Percentiles rank a stretch among this genome's conserved stretches.
phyloP scores from a whole-genome alignment of 1,140 invertebrate genomes.

The Lordiphosa stackelbergi region DNA sequence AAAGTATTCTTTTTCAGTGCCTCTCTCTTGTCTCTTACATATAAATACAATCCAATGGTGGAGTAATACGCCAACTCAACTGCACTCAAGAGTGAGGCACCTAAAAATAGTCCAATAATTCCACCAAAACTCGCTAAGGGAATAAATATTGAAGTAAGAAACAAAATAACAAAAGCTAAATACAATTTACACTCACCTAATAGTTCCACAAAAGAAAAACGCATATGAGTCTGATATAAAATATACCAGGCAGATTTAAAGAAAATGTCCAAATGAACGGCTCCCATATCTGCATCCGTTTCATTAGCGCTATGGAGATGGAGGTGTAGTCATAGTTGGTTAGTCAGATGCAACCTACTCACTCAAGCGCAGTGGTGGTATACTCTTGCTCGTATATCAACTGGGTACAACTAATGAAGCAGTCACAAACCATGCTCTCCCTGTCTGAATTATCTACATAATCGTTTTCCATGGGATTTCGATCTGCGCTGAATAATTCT shows the following conservation, averaged over 20 bases:
- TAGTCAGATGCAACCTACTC: constrained; percentile 2
- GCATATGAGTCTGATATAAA: constrained; percentile 56
- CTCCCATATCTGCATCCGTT: constrained; percentile 2
- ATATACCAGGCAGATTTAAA: constrained; percentile 56
- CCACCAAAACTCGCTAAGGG: constrained; percentile 73
- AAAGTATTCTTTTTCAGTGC: not conserved
- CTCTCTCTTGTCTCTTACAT: constrained; percentile 28
- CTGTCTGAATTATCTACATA: constrained; percentile 42
- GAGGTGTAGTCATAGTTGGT: not conserved
- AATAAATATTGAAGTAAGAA: not conserved
- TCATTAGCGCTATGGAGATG: constrained; percentile 27
- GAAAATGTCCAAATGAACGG: constrained; percentile 53
- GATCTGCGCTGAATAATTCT: constrained; percentile 49
- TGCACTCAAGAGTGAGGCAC: constrained; percentile 74
- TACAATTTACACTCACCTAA: constrained; percentile 31
- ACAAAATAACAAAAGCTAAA: not conserved
- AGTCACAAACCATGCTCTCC: constrained; percentile 59
- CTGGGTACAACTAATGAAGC: constrained; percentile 59
- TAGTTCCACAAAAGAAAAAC: constrained; percentile 69
- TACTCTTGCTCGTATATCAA: constrained; percentile 45
- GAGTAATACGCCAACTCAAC: constrained; percentile 76
- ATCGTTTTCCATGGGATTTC: constrained; percentile 28
- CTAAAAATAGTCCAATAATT: constrained; percentile 75
- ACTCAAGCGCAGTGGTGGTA: constrained; percentile 39
- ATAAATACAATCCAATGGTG: constrained; percentile 63